Evolutionary conservation across 2,888 invertebrate species (phyloP), one percentile per base, ranked within the genome.

Genomic region (Drosophila flavopinicola): DNA sequence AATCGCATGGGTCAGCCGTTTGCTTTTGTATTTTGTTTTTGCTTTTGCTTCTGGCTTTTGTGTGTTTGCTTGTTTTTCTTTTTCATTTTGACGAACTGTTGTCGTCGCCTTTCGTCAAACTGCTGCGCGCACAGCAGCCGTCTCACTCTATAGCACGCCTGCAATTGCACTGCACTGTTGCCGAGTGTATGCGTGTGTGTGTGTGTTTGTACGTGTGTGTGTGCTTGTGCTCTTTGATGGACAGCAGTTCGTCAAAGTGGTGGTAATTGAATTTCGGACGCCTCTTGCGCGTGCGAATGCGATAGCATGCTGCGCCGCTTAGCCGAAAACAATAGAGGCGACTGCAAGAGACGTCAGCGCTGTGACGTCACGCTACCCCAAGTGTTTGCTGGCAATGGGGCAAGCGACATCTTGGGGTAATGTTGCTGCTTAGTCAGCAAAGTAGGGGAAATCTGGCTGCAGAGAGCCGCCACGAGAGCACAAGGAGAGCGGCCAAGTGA

Each of bases 161-260:
- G 75, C 69, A 68, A 54, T 41, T 58, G 53, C 52, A 54, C 9
- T 52, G 61, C 57, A 73, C 61, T 49, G 30, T 23, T 15, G 35
- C 20, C 4, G 33, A 20, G 11, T 25, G 20, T 13, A 27, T 32
- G 10, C 15, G 29, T 38, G 9, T 38, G 35, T 27, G 9, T 17
- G 15, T 37, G 9, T 9, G 15, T 27, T 2, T 13, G 0, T 15
- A 6, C 38, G 35, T 37, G 29, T 24, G 9, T 37, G 39, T 57
- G 35, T 51, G 54, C n/a, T n/a, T 9, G 51, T 32, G 45, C 44
- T 29, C 59, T 45, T 69, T 89, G 89, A 89, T 85, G 82, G 89
- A 89, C 90, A 89, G 90, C 89, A 88, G 85, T 89, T 89, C 89
- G 84, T 89, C 89, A 89, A 89, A 89, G 79, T 73, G 82, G 87